Base-by-base conservation (phyloP, 2,797 vertebrate species). In the Yasuhikotakia modesta region DNA sequence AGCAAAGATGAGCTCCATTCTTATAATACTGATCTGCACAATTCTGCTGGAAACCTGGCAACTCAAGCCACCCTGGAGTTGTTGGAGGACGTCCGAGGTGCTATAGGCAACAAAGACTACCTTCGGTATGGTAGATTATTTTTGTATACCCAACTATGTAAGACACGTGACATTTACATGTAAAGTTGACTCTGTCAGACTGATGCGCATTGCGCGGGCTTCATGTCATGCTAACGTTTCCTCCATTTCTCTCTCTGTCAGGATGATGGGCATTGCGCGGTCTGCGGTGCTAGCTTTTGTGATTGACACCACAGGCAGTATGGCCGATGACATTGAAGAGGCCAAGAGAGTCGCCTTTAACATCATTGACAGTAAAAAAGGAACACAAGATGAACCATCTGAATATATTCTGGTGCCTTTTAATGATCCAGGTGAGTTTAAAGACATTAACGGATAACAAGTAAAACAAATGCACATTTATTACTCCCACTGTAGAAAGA, bases 341-440 rank as follows among this genome's bases (percentile, higher is more conserved):
- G 91, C 89, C 50, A 88, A 83, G 52, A 43, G 24, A 0, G 61
- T 88, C 2, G 77, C 85, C 27, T 68, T 84, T 7, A 1, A 87
- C 4, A 90, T 94, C 66, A 92, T 93, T 68, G 88, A 93, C 84
- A 81, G n/a, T 58, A 87, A 90, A 46, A 90, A 79, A 78, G 92
- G 92, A 84, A 93, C 92, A 0, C 89, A 92, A 57, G 88, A 92
- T 0, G 92, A 93, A 75, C 93, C 93, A 1, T 93, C 92, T 0
- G 89, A 92, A 80, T 94, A 94, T 77, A 90, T 93, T 73, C 79
- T 93, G 58, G 93, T 94, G n/a, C 90, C 91, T 4, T 94, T 93
- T 86, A 93, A 93, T 68, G 92, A 93, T 48, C 92, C 92, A 0
- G 0, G 93, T 92, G 86, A 72, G 85, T 57, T 1, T 8, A 50